Conservation (phyloP, 2,888 invertebrate genomes). For the Cyclophora punctaria region DNA sequence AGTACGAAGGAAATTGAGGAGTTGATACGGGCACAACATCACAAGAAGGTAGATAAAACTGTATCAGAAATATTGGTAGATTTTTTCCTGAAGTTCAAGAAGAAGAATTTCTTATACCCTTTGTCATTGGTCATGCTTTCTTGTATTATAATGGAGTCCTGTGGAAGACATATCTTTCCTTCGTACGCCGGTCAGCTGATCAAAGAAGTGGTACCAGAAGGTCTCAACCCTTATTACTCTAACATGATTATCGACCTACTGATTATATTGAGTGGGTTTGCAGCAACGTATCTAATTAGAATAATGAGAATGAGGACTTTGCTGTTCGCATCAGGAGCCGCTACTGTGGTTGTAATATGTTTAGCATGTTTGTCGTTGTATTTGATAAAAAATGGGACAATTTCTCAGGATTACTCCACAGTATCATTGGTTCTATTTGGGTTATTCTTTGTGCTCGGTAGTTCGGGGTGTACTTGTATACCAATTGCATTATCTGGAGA, state of each 20-base stretch:
- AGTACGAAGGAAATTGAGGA: conserved; percentile 21
- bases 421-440: conserved; percentile 30
- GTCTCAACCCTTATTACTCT: too few species aligned
- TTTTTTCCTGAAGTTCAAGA: conserved; percentile 1
- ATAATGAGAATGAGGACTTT: conserved; percentile 34
- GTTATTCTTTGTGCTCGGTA: conserved; percentile 33
- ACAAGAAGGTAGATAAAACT: too few species aligned
- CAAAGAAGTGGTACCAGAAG: too few species aligned
- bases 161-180: too few species aligned
- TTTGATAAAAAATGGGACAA: conserved; percentile 21
- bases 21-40: conserved; percentile 18
- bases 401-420: conserved; percentile 22
- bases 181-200: too few species aligned
- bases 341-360: conserved; percentile 26
- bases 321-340: conserved; percentile 31
- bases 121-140: conserved; percentile 27
- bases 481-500: conserved; percentile 37
- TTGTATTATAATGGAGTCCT: conserved; percentile 26
- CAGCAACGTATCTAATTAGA: conserved; percentile 34
- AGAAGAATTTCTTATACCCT: conserved; percentile 32
- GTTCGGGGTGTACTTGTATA: conserved; percentile 41
- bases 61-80: too few species aligned
- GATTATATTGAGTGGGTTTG: conserved; percentile 19
- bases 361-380: conserved; percentile 26
- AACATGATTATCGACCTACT: too few species aligned